phyloP scores from a whole-genome alignment of 2,113 vertebrate genomes.

The Macaca mulatta region DNA sequence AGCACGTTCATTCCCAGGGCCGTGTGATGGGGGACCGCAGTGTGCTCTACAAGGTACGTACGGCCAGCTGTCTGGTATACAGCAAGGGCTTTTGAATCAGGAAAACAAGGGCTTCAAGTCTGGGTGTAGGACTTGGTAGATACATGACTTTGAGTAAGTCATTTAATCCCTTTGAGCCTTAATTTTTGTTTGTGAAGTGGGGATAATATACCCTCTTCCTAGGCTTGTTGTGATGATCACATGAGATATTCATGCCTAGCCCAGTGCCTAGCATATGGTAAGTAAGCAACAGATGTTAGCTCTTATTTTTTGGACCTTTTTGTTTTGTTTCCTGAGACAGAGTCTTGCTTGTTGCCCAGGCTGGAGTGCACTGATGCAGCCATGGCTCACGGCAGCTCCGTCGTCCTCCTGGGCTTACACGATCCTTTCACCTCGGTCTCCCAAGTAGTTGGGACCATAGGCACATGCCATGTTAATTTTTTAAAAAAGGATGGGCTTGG shows the following conservation, averaged over 20 bases:
- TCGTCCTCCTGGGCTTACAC: too few relatives aligned
- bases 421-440: too few relatives aligned
- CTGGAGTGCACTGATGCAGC: too few relatives aligned
- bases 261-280: not conserved
- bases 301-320: not conserved
- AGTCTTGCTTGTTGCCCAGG: too few relatives aligned
- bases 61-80: rapidly evolving
- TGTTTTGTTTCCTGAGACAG: too few relatives aligned
- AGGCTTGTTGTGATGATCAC: not conserved
- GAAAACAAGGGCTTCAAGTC: not conserved
- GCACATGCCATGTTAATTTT: too few relatives aligned
- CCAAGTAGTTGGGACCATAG: too few relatives aligned
- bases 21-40: constrained; percentile 99
- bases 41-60: constrained; percentile 97
- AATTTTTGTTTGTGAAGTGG: not conserved
- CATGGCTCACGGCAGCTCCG: too few relatives aligned
- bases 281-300: not conserved
- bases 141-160: not conserved
- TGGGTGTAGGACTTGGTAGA: not conserved
- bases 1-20: constrained; percentile 98
- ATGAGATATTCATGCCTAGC: not conserved
- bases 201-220: not conserved
- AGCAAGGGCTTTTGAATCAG: not conserved
- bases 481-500: too few relatives aligned
- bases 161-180: not conserved